Base-by-base conservation (phyloP, 2,113 vertebrate species). In the Oenanthe melanoleuca region DNA sequence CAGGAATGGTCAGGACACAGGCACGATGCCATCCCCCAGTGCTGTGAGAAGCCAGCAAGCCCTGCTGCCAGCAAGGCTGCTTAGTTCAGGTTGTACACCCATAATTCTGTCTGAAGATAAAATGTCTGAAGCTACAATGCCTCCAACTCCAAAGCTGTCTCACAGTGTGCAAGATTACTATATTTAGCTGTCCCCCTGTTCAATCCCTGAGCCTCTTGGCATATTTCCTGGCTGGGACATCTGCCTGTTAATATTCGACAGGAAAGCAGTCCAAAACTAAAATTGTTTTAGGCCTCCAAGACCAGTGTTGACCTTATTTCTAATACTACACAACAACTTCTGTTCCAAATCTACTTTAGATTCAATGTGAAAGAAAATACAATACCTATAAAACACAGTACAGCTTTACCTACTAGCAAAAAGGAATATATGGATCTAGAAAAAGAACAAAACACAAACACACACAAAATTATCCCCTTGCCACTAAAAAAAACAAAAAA, bases 1-100 rank as follows among this genome's bases (percentile, higher is more conserved):
- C 6, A 14, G 72, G 28, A 75, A 45, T 0, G 0, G n/a, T 23
- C 56, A 50, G 55, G 25, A 8, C 40, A 42, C 31, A 53, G 50
- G n/a, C 0, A 2, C 0, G 0, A 26, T 26, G 31, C 19, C n/a
- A 28, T 12, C 59, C 73, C 26, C 22, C 44, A 45, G 15, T 0
- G 56, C 56, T 7, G 74, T 17, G 42, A 63, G 57, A 19, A 53
- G 28, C n/a, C 33, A 74, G 24, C 22, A 60, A 60, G 31, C 33
- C 52, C 45, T 56, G 45, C 59, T 92, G 56, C 37, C 78, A 78
- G 64, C 5, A 1, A 66, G 47, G 31, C 19, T 79, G 2, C 79
- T 90, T 70, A 61, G 34, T 65, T 90, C 52, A 87, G 50, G n/a
- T 9, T n/a, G 28, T 26, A 61, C 28, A 31, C 28, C 0, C 0